phyloP scores from a whole-genome alignment of 2,797 vertebrate species.

The Heliangelus exortis region DNA sequence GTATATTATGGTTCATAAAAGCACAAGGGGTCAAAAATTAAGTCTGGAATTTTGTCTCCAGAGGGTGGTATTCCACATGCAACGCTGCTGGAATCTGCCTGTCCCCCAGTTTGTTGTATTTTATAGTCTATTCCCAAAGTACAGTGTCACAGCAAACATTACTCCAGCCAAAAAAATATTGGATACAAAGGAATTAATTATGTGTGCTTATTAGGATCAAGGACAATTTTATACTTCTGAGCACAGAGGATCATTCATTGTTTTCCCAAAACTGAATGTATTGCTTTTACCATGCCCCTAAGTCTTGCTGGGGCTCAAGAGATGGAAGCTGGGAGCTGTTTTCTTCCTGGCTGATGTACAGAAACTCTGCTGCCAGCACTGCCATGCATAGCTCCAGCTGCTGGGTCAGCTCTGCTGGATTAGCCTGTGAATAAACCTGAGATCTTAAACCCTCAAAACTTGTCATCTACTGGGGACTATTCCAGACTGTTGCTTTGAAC shows the following conservation, averaged over 20 bases:
- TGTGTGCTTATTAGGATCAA: neutral
- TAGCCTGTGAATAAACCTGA: neutral
- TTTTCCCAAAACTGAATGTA: neutral
- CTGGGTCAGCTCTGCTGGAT: neutral
- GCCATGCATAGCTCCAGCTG: neutral
- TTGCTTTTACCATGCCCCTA: neutral
- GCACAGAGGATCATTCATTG: neutral
- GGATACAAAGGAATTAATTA: conserved; percentile 1
- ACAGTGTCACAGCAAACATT: neutral
- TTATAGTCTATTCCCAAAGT: neutral
- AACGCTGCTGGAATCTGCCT: neutral
- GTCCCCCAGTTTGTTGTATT: neutral
- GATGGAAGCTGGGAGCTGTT: neutral
- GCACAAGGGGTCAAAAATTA: neutral
- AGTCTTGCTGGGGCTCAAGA: neutral
- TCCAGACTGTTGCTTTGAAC: neutral
- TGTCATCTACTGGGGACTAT: neutral
- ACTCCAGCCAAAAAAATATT: neutral
- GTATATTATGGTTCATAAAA: neutral
- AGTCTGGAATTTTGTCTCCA: neutral
- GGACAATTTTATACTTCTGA: neutral
- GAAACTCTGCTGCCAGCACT: neutral
- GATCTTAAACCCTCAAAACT: neutral
- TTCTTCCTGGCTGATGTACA: neutral
- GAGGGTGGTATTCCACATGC: neutral